phyloP scores from a whole-genome alignment of 2,888 invertebrate species.

The Polymixis lichenea region DNA sequence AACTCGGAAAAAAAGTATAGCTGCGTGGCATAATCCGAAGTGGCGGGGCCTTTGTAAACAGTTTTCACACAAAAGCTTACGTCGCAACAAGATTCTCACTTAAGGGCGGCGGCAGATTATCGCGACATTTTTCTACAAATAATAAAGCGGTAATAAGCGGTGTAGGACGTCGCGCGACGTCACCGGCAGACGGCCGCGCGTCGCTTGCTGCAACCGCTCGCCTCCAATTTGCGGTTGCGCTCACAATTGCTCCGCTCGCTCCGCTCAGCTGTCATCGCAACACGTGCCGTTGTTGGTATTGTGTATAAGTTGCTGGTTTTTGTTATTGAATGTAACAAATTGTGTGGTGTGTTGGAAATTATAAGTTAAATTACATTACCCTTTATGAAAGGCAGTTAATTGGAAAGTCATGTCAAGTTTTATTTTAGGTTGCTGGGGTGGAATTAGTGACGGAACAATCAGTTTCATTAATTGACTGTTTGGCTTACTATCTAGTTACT shows the following conservation, averaged over 20 bases:
- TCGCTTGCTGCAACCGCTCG: constrained; percentile 46
- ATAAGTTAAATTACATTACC: constrained; percentile 12
- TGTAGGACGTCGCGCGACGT: constrained; percentile 43
- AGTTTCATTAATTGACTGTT: neutral
- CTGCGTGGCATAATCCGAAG: constrained; percentile 22
- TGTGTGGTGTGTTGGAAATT: constrained; percentile 20
- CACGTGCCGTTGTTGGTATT: constrained; percentile 46
- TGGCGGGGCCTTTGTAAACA: constrained; percentile 45
- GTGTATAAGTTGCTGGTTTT: constrained; percentile 41
- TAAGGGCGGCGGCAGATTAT: constrained; percentile 45
- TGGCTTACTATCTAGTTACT: neutral
- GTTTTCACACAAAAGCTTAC: constrained; percentile 52
- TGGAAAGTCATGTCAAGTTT: neutral
- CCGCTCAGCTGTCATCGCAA: constrained; percentile 61
- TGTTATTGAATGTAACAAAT: constrained; percentile 43
- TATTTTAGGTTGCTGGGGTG: neutral
- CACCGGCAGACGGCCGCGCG: constrained; percentile 45
- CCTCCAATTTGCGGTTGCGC: constrained; percentile 67
- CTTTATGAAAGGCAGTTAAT: neutral
- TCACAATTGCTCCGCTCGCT: constrained; percentile 60
- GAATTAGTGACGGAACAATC: neutral
- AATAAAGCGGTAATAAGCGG: constrained; percentile 63
- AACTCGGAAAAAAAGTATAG: constrained; percentile 18
- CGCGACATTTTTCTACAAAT: constrained; percentile 59
- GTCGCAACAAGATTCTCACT: constrained; percentile 49